Conservation (phyloP, 2,888 invertebrate species). For the Torymus aiolomorphi region DNA sequence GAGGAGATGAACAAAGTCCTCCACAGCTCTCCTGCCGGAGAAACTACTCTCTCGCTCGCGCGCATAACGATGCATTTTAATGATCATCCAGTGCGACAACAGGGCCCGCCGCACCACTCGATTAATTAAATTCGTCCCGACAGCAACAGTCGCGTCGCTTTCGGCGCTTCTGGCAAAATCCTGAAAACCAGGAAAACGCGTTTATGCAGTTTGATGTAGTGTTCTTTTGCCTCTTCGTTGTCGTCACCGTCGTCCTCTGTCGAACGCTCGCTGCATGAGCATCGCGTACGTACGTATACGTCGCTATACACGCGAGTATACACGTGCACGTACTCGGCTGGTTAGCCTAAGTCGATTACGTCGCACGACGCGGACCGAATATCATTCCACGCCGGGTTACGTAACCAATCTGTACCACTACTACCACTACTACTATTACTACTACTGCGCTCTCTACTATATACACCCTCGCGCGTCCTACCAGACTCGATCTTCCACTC, state of each 20-base stretch:
- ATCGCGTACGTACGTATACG: too few relatives aligned
- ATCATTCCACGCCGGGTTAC: constrained; percentile 20
- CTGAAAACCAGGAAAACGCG: too few relatives aligned
- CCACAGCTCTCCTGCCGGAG: not conserved
- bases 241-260: too few relatives aligned
- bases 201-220: too few relatives aligned
- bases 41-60: not conserved
- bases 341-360: constrained; percentile 50
- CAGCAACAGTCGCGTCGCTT: not conserved
- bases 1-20: not conserved
- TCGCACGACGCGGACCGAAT: constrained; percentile 44
- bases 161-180: not conserved
- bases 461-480: too few relatives aligned
- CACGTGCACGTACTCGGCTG: not conserved
- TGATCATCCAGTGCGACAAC: constrained; percentile 42
- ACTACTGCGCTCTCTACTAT: too few relatives aligned
- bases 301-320: too few relatives aligned
- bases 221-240: too few relatives aligned
- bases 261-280: too few relatives aligned
- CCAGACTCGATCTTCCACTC: constrained; percentile 15
- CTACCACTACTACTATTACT: too few relatives aligned
- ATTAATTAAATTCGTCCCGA: constrained; percentile 56
- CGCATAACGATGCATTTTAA: constrained; percentile 55
- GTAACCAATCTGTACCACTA: constrained; percentile 42
- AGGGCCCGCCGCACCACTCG: constrained; percentile 1